Evolutionary conservation across 2,888 invertebrate species (phyloP).

Genomic region (Cataglyphis altisquamis): DNA sequence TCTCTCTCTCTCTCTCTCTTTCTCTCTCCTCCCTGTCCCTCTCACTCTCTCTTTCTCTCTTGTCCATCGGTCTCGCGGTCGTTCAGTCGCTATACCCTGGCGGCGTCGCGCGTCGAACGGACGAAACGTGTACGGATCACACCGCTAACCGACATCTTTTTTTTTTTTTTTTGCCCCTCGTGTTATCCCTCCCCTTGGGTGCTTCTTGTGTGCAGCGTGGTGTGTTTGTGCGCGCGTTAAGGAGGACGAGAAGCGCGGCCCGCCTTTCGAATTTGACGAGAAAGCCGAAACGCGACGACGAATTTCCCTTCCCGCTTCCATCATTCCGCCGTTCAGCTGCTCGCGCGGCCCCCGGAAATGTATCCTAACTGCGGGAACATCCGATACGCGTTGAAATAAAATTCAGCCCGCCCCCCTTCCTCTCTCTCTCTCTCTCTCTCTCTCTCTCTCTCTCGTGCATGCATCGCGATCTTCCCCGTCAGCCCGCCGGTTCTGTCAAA

Average conservation of each 20-base stretch:
- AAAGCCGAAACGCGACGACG: constrained; percentile 41
- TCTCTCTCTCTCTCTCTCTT: constrained; percentile 34
- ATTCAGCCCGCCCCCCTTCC: background rate
- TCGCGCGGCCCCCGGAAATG: constrained; percentile 12
- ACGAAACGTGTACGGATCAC: constrained; percentile 54
- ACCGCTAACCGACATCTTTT: constrained; percentile 70
- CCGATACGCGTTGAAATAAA: too few species aligned
- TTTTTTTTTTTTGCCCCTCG: constrained; percentile 47
- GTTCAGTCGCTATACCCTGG: constrained; percentile 11
- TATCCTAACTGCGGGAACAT: too few species aligned
- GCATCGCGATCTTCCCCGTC: constrained; percentile 49
- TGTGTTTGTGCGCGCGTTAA: background rate
- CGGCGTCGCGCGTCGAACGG: background rate
- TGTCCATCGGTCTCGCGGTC: constrained; percentile 26
- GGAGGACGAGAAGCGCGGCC: background rate
- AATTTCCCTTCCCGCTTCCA: constrained; percentile 28
- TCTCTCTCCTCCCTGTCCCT: background rate
- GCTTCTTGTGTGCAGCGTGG: background rate
- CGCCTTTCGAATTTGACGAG: constrained; percentile 40
- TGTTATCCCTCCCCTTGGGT: background rate
- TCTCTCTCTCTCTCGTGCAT: constrained; percentile 12
- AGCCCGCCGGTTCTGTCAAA: constrained; percentile 78
- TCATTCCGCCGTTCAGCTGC: too few species aligned
- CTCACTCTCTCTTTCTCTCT: constrained; percentile 35
- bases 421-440: constrained; percentile 10